Percentiles rank a stretch among this genome's conserved stretches.
Conservation (phyloP, 2,113 vertebrate genomes). For the Notothenia coriiceps region DNA sequence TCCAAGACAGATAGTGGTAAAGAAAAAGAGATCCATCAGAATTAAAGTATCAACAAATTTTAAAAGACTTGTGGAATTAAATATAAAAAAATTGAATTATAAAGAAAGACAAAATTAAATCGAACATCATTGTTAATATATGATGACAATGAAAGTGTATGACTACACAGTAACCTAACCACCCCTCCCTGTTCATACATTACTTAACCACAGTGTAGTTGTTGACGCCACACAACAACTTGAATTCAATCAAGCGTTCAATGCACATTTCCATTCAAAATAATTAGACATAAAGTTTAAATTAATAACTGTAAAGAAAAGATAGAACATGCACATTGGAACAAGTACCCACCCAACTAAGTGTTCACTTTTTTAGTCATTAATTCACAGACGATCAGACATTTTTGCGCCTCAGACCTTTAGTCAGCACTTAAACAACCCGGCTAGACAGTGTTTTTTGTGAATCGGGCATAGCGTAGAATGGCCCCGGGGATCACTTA, state of each 20-base stretch:
- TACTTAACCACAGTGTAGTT: neutral
- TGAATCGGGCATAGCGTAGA: slow-evolving; percentile 10
- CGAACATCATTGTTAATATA: too few species aligned
- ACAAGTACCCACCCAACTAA: neutral
- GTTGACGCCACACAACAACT: neutral
- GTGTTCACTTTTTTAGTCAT: neutral
- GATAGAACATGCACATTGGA: neutral
- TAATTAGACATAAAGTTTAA: neutral
- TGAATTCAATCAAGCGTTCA: slow-evolving; percentile 25
- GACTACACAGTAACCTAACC: neutral
- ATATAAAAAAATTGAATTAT: too few species aligned
- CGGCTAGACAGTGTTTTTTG: slow-evolving; percentile 11
- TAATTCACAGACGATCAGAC: slow-evolving; percentile 3
- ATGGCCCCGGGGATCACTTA: slow-evolving; percentile 53
- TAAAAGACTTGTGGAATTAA: neutral
- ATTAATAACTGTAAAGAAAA: neutral
- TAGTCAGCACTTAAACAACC: neutral
- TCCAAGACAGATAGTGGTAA: neutral
- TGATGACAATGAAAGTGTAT: neutral
- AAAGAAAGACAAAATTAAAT: too few species aligned
- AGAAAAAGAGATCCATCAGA: neutral
- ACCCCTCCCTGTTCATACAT: neutral
- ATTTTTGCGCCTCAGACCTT: slow-evolving; percentile 18
- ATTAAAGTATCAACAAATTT: neutral
- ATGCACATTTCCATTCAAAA: neutral